These are phyloP conservation scores for Scolopax rusticola DNA, from an alignment of 2,797 vertebrate species.

Conservation along the genomic window DNA sequence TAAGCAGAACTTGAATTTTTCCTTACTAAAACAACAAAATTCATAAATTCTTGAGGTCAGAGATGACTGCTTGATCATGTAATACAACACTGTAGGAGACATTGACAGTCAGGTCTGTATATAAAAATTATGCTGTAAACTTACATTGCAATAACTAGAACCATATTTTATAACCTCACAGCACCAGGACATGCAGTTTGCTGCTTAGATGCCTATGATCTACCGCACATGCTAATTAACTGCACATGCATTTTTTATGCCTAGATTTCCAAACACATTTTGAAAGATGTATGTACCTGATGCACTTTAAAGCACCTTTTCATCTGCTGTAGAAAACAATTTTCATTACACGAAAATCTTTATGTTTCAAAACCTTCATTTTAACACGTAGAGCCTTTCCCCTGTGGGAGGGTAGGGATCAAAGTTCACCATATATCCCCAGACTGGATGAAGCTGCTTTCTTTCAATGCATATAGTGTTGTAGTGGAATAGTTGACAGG, in stretches of 20 bases:
- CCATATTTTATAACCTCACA: not conserved
- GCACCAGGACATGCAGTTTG: not conserved
- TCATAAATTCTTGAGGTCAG: not conserved
- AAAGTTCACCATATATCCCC: not conserved
- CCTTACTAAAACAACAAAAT: not conserved
- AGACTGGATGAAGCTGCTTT: not conserved
- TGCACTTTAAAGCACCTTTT: not conserved
- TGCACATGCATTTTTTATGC: not conserved
- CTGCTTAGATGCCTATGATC: not conserved
- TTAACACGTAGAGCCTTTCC: not conserved
- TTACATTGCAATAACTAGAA: not conserved
- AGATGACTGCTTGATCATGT: not conserved
- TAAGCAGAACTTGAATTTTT: not conserved
- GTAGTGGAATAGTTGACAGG: rapidly evolving
- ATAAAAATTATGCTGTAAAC: not conserved
- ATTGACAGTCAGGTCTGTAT: not conserved
- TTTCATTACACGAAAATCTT: not conserved
- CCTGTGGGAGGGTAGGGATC: not conserved
- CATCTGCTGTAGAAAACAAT: not conserved
- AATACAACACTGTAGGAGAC: not conserved
- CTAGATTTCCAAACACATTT: not conserved
- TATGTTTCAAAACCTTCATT: not conserved
- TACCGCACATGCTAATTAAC: not conserved
- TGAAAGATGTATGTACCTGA: not conserved
- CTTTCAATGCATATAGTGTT: not conserved